A percentile compares a stretch with the other conserved stretches of the same genome.
Conservation (phyloP, 2,113 vertebrate species). For the Hemiscyllium ocellatum region DNA sequence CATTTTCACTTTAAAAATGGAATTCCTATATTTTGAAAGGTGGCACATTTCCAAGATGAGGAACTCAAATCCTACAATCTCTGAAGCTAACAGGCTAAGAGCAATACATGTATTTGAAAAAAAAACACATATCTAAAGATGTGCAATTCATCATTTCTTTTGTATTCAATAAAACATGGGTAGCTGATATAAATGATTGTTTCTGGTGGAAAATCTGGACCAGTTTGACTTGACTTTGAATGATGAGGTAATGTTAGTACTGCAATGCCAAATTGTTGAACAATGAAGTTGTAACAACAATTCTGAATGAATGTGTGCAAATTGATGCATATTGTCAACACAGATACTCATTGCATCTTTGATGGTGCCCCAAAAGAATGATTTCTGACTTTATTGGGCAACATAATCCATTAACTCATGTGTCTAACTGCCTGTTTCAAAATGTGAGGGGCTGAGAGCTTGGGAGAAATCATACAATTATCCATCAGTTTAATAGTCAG, state of each 20-base stretch:
- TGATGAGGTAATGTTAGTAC: not conserved
- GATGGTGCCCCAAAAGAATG: not conserved
- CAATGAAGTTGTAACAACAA: not conserved
- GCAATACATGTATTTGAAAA: not conserved
- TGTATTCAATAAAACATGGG: not conserved
- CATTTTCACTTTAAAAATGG: not conserved
- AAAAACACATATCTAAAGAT: not conserved
- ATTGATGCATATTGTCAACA: not conserved
- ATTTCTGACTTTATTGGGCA: not conserved
- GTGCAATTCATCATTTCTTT: not conserved
- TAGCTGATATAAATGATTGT: not conserved
- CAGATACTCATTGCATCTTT: not conserved
- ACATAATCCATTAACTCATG: not conserved
- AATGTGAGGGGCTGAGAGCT: not conserved
- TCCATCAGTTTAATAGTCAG: not conserved
- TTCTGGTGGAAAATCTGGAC: not conserved
- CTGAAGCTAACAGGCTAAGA: not conserved
- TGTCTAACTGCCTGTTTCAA: not conserved
- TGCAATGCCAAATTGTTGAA: not conserved
- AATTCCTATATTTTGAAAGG: not conserved
- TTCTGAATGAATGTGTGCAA: not conserved
- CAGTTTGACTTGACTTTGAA: not conserved
- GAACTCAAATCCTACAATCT: not conserved
- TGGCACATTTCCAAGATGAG: not conserved
- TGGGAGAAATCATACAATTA: not conserved